A percentile compares a stretch with the other conserved stretches of the same genome.
phyloP scores from a whole-genome alignment of 2,888 invertebrate genomes.

The Netelia melanura region DNA sequence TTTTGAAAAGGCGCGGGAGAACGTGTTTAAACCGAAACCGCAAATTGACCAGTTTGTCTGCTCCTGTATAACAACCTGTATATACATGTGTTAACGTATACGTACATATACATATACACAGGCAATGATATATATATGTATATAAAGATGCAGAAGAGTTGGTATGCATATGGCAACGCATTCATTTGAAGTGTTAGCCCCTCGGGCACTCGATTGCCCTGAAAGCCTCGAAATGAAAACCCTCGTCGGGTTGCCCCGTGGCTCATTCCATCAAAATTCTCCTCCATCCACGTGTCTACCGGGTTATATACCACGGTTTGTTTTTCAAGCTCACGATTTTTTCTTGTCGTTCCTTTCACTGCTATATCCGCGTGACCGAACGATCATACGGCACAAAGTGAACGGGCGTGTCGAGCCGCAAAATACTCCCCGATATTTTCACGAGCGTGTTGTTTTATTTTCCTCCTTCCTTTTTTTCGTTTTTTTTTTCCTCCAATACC shows the following conservation, averaged over 20 bases:
- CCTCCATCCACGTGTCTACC: constrained; percentile 68
- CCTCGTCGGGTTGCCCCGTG: constrained; percentile 50
- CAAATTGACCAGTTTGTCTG: constrained; percentile 59
- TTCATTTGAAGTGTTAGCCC: constrained; percentile 57
- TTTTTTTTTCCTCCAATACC: not conserved
- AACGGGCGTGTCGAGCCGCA: constrained; percentile 18
- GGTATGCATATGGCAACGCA: constrained; percentile 14
- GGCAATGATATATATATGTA: not conserved
- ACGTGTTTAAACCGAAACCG: constrained; percentile 64
- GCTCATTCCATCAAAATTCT: constrained; percentile 56
- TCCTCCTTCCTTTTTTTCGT: not conserved
- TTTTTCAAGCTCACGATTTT: constrained; percentile 26
- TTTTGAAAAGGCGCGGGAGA: constrained; percentile 37
- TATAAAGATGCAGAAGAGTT: not conserved
- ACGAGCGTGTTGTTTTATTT: constrained; percentile 11
- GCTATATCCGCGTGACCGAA: constrained; percentile 18
- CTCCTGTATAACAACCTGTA: not conserved
- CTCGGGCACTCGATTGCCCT: constrained; percentile 58
- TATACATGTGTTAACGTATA: constrained; percentile 20
- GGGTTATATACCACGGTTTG: not conserved
- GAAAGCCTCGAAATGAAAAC: constrained; percentile 60
- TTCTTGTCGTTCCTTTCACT: not conserved
- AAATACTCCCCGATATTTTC: constrained; percentile 31
- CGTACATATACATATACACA: constrained; percentile 23
- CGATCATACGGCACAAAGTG: constrained; percentile 26